A percentile compares a stretch with the other conserved stretches of the same genome.
Evolutionary conservation across 2,797 vertebrate species (phyloP).

Genomic region (Macropodus opercularis): DNA sequence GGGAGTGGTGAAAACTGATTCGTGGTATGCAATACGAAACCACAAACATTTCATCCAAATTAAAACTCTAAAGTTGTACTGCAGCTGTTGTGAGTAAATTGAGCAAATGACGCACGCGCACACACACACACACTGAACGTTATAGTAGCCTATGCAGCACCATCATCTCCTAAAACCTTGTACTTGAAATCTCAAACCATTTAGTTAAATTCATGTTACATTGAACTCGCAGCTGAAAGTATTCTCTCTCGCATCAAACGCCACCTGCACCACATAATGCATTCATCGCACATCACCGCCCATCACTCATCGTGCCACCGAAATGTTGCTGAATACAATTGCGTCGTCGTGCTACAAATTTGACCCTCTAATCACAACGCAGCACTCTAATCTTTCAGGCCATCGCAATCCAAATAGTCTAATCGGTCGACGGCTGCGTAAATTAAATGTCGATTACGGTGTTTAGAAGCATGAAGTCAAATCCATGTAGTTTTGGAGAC

Average conservation of each 20-base stretch:
- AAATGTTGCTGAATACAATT: background rate
- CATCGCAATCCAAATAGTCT: slow-evolving; percentile 1
- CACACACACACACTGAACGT: background rate
- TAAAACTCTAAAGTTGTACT: slow-evolving; percentile 43
- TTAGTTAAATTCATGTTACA: background rate
- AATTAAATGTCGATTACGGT: slow-evolving; percentile 5
- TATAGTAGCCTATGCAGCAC: background rate
- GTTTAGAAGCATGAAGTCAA: slow-evolving; percentile 39
- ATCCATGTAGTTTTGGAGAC: slow-evolving; percentile 44
- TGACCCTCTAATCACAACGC: background rate
- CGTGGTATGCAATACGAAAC: slow-evolving; percentile 39
- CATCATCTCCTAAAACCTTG: background rate
- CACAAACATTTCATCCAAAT: slow-evolving; percentile 50
- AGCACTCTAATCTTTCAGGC: background rate
- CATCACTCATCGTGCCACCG: background rate
- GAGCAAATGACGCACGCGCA: slow-evolving; percentile 1
- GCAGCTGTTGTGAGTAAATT: slow-evolving; percentile 35
- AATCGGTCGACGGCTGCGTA: background rate
- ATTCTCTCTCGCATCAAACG: slow-evolving; percentile 1
- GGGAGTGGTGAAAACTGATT: slow-evolving; percentile 45
- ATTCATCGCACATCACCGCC: accelerated
- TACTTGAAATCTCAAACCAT: background rate
- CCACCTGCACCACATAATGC: background rate
- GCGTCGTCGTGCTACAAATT: background rate
- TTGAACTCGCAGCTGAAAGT: background rate